phyloP scores from a whole-genome alignment of 1,140 invertebrate species.

The Sitobion miscanthi region DNA sequence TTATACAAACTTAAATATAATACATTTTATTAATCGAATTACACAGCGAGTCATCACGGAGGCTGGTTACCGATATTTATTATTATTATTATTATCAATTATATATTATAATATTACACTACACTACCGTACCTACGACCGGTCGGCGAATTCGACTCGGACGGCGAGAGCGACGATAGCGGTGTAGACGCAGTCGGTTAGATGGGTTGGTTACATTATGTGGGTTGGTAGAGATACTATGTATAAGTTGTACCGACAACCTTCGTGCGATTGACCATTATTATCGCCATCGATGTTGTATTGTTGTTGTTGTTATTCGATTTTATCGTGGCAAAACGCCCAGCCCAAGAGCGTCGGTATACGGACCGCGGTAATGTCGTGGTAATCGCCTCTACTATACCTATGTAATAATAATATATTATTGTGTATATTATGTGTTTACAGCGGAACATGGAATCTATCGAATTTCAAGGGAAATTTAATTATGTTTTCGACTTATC shows the following conservation, averaged over 20 bases:
- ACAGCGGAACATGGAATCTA: no score
- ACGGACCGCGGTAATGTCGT: not conserved
- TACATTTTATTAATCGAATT: not conserved
- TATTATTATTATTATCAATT: no score
- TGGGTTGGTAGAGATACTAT: no score
- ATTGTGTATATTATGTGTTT: no score
- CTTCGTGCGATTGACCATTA: not conserved
- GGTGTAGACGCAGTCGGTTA: not conserved
- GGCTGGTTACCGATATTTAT: not conserved
- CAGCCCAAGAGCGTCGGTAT: not conserved
- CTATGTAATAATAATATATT: no score
- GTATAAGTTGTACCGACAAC: not conserved
- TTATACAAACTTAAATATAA: not conserved
- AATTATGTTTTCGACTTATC: no score
- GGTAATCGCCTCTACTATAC: no score
- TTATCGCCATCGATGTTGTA: no score
- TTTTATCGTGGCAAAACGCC: no score
- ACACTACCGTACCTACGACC: not conserved
- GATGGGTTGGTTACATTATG: not conserved
- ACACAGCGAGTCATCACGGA: not conserved
- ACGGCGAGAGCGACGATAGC: not conserved
- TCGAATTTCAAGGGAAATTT: no score
- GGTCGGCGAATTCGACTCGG: not conserved
- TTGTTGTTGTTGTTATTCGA: no score
- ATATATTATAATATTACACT: not conserved